These are phyloP conservation scores for Muntiacus muntjak DNA, from an alignment of 2,113 vertebrate species.

Conservation along the genomic window DNA sequence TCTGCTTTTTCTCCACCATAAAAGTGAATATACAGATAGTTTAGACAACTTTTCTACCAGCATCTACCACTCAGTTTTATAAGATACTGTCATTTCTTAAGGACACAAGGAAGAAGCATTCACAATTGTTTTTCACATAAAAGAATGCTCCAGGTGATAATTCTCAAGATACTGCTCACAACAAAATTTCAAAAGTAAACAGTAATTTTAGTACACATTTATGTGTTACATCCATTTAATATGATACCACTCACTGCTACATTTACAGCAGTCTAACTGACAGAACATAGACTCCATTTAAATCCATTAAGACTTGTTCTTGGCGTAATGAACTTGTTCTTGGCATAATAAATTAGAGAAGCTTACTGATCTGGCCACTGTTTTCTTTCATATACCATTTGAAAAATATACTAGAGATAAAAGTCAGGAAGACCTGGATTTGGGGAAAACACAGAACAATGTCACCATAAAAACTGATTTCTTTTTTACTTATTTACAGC, in stretches of 20 bases:
- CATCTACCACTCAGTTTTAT: neutral
- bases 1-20: neutral
- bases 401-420: conserved; percentile 14
- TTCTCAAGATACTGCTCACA: conserved; percentile 24
- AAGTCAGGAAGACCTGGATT: neutral
- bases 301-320: neutral
- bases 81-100: neutral
- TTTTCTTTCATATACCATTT: neutral
- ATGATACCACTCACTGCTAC: neutral
- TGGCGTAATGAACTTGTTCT: neutral
- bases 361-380: neutral
- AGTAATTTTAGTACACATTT: conserved; percentile 11
- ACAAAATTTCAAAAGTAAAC: conserved; percentile 18
- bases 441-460: neutral
- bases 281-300: neutral
- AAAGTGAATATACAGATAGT: neutral
- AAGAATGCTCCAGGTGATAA: neutral
- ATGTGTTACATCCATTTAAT: neutral
- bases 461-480: neutral
- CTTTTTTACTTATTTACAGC: neutral
- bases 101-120: neutral
- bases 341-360: neutral
- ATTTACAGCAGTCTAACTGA: neutral
- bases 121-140: neutral
- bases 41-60: neutral